These are phyloP conservation scores for Polydrusus pterygomalis DNA, from an alignment of 2,888 invertebrate genomes.

Conservation along the genomic window DNA sequence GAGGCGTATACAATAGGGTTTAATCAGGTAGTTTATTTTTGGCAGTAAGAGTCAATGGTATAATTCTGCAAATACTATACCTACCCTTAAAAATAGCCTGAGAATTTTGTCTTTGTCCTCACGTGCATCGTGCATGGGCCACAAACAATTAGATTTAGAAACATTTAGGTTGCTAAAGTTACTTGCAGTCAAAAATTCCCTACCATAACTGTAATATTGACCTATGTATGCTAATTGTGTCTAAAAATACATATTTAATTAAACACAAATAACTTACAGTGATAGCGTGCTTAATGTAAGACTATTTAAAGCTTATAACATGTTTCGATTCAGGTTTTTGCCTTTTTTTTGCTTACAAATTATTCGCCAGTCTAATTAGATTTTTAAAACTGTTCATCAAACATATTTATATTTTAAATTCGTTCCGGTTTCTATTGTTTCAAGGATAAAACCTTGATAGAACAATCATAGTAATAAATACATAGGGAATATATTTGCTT, in stretches of 20 bases:
- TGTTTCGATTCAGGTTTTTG: not conserved
- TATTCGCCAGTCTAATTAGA: not conserved
- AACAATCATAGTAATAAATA: not conserved
- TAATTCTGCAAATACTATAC: too few relatives aligned
- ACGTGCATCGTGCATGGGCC: too few relatives aligned
- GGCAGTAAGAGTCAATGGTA: too few relatives aligned
- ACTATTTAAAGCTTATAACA: not conserved
- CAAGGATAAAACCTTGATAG: conserved; percentile 2
- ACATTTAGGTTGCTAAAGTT: too few relatives aligned
- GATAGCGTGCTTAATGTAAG: not conserved
- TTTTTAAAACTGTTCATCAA: not conserved
- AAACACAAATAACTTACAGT: not conserved
- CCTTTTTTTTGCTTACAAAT: not conserved
- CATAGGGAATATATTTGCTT: too few relatives aligned
- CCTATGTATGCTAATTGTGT: not conserved
- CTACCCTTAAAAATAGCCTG: too few relatives aligned
- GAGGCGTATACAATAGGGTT: too few relatives aligned
- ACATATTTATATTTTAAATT: not conserved
- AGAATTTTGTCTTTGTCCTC: too few relatives aligned
- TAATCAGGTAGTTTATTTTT: too few relatives aligned
- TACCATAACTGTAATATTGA: conserved; percentile 1
- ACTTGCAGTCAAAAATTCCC: too few relatives aligned
- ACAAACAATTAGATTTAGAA: too few relatives aligned
- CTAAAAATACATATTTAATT: conserved; percentile 17
- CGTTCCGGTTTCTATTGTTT: not conserved